Evolutionary conservation across 2,888 invertebrate genomes (phyloP).

Genomic region (Pandemis corylana): DNA sequence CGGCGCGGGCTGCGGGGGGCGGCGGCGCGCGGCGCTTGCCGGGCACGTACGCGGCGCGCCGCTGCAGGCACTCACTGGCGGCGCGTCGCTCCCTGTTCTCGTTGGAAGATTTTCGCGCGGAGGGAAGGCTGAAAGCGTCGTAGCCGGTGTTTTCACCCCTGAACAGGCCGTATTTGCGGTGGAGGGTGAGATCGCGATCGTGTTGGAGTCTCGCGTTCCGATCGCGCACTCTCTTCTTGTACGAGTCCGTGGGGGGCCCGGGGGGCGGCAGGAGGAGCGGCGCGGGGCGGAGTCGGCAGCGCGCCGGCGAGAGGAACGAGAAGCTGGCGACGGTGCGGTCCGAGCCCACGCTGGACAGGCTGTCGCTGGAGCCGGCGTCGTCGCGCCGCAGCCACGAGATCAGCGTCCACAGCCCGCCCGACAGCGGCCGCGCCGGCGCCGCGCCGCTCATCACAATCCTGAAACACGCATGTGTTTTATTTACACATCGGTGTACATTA

Average conservation of each 20-base stretch:
- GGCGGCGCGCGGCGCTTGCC: constrained; percentile 90
- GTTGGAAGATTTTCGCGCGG: constrained; percentile 53
- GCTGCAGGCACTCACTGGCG: constrained; percentile 86
- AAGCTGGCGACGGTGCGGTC: constrained; percentile 90
- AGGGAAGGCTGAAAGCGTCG: constrained; percentile 74
- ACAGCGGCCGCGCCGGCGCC: constrained; percentile 68
- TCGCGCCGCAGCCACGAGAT: constrained; percentile 90
- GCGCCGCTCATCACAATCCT: constrained; percentile 77
- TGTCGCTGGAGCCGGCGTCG: constrained; percentile 72
- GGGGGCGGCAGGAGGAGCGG: constrained; percentile 76
- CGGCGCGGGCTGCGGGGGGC: constrained; percentile 81
- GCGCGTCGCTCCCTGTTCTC: constrained; percentile 69
- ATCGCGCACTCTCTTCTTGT: constrained; percentile 85
- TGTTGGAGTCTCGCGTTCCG: constrained; percentile 84
- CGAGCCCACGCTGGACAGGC: constrained; percentile 88
- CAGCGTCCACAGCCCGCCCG: constrained; percentile 85
- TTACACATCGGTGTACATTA: neutral
- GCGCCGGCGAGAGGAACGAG: constrained; percentile 86
- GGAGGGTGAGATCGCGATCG: constrained; percentile 86
- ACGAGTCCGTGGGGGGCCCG: constrained; percentile 87
- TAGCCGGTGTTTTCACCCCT: constrained; percentile 62
- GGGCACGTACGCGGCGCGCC: constrained; percentile 88
- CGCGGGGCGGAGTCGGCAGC: constrained; percentile 71
- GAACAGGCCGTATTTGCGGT: constrained; percentile 86
- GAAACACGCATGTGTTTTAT: constrained; percentile 50